Evolutionary conservation across 2,888 invertebrate genomes (phyloP), one percentile per base, ranked within the genome.

Genomic region (Eristalinus aeneus): DNA sequence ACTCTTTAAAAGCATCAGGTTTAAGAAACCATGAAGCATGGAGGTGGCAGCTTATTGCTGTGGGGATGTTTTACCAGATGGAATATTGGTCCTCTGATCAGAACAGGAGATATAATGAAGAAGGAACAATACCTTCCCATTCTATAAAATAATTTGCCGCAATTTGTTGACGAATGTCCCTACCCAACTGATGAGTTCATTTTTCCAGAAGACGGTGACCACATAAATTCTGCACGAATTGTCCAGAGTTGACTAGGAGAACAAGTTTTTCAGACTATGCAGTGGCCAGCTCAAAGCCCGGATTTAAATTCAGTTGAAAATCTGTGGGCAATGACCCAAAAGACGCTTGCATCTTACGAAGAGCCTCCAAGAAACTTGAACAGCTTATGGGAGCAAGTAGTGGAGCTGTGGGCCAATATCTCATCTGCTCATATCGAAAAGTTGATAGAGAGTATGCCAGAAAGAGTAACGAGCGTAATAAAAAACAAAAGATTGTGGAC

Each of bases 231-330:
- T 6, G 56, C 72, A 2, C 11, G 22, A 4, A 22, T 79, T 23
- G 68, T 77, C 0, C 54, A 58, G 61, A 46, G 54, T 23, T 77
- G 71, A 34, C 77, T 36, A 60, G 2, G 8, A 23, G 34, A 16
- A 32, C 69, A 34, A 27, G 63, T 65, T 16, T 65, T 87, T 58
- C 63, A 65, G 22, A 27, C 31, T 1, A 53, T 76, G 39, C 39
- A 72, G 46, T 83, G 86, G 86, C 76, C 76, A 54, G 71, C 75
- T 34, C 73, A 88, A 79, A 65, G 53, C 54, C 5, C 80, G 2
- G 68, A 88, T 22, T 27, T 88, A 54, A 85, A 81, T 61, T 78
- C 78, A 1, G 80, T 78, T 9, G 81, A 88, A 58, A 88, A 77
- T 23, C 22, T 78, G 20, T 78, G 68, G 27, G 27, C 27, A 27